Base-by-base conservation (phyloP, 2,113 vertebrate species). In the Pelusios castaneus region DNA sequence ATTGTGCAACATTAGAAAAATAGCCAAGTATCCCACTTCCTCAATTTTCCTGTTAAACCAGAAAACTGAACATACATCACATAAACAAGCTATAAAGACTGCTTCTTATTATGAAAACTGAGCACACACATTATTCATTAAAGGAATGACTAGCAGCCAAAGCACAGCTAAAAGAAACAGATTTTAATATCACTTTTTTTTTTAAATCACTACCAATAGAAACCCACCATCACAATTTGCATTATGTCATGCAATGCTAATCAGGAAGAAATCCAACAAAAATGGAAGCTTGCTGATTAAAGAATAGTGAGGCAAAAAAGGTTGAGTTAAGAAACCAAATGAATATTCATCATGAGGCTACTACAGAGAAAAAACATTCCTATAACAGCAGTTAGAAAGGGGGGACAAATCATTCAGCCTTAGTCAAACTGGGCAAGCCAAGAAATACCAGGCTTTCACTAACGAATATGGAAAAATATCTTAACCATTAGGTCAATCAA, bases 21-120 rank as follows among this genome's bases (percentile, higher is more conserved):
- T 5, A 95, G 80, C 47, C 84, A 90, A 84, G 91, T 96, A 87
- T 76, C 92, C 82, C 76, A 43, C 80, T 86, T 78, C 79, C 84
- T 80, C 6, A 88, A 84, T 3, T 0, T 80, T 70, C 38, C 38
- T 7, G 9, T 17, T n/a, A 1, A 29, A 82, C 14, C 52, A 78
- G 52, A 79, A 94, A 91, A 63, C 1, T 45, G 73, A 76, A n/a
- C 81, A 43, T 51, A 34, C 51, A 27, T 67, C 17, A 79, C 55
- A 0, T 49, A 51, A 41, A 9, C 47, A 63, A 96, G 58, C 17
- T 89, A 84, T 77, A 60, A 41, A 82, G 82, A 24, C 2, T 16
- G 87, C 58, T 81, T 52, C 1, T 25, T 1, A 87, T 49, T 55
- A 29, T 51, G 49, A 58, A 67, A 77, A 56, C 52, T 43, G 63